Evolutionary conservation across 2,888 invertebrate species (phyloP), one percentile per base, ranked within the genome.

Genomic region (Alloplasta piceator): DNA sequence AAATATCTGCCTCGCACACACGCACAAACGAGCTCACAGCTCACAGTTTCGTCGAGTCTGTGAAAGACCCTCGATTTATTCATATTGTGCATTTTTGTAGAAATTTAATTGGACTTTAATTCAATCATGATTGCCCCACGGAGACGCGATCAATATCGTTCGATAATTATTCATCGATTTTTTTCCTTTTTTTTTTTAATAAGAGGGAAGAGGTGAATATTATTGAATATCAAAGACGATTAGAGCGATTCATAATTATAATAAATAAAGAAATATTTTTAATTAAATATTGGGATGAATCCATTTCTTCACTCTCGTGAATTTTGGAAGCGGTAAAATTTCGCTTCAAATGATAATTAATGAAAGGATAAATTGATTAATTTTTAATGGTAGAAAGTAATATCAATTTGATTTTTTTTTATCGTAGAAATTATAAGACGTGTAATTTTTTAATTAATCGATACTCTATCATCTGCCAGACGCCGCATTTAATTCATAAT

Each of bases 1-100:
- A 50, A 46, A 55, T 5, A 16, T 73, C 56, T 70, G 63, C 68
- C 63, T 68, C 74, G 56, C 74, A 67, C 50, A 60, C 38, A 16
- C n/a, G 38, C 12, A 26, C 26, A 26, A 7, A 9, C 46, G 9
- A 1, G 48, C 48, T 10, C n/a, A 4, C 52, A 14, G 14, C 12
- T 52, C 52, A 6, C 52, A 14, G 12, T 6, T 52, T 14, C 4
- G 5, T 6, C n/a, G 14, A 50, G 50, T n/a, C n/a, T 52, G 6
- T 52, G 12, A 14, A 52, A 26, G 26, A 26, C 26, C 26, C 26
- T 26, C 26, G 26, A 26, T 26, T 26, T 26, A 26, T 26, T 26
- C 26, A 43, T 43, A 9, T 43, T 43, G 43, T 43, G 6, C 43
- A 43, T 10, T 43, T 26, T 43, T 43, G 43, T 10, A 43, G 43